Evolutionary conservation across 1,140 invertebrate species (phyloP), one percentile per base, ranked within the genome.

Genomic region (Eufriesea mexicana): DNA sequence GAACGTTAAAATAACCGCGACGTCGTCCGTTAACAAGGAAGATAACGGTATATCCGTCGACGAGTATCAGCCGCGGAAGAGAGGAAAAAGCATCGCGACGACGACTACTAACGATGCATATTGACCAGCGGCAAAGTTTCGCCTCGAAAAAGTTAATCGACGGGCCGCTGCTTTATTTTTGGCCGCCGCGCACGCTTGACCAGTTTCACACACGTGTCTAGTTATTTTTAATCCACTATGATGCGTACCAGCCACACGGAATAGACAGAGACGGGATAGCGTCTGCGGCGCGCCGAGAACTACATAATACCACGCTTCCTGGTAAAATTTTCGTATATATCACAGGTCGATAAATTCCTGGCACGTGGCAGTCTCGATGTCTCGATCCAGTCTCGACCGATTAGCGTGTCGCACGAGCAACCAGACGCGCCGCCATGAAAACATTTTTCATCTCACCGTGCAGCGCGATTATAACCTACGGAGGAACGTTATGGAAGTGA

Each of bases 171-270:
- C 74, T 83, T 83, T 83, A 83, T 83, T 83, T 83, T 74, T 78
- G 66, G 80, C 51, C 55, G 49, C 64, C 64, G 80, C 74, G 62
- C 73, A 83, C 73, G 79, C 79, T 78, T 74, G 55, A 49, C 55
- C 66, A 59, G 80, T 68, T 51, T 76, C 74, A 18, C 74, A 83
- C 80, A 83, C 80, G 80, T 83, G 80, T 78, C 80, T 83, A 78
- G 74, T 78, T 83, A 83, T 83, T 83, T 83, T 83, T 78, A 78
- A 83, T 77, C 54, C 55, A 54, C 74, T 66, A 78, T 83, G 80
- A 83, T 68, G 66, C 45, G 66, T 62, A 78, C 80, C 80, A 78
- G 80, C 64, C 55, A 35, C 74, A 49, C 72, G 14, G 16, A 6
- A 76, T 20, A 62, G 59, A 76, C 45, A 20, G 35, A 61, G 51